phyloP scores from a whole-genome alignment of 2,888 invertebrate species.

The Thumatha senex region DNA sequence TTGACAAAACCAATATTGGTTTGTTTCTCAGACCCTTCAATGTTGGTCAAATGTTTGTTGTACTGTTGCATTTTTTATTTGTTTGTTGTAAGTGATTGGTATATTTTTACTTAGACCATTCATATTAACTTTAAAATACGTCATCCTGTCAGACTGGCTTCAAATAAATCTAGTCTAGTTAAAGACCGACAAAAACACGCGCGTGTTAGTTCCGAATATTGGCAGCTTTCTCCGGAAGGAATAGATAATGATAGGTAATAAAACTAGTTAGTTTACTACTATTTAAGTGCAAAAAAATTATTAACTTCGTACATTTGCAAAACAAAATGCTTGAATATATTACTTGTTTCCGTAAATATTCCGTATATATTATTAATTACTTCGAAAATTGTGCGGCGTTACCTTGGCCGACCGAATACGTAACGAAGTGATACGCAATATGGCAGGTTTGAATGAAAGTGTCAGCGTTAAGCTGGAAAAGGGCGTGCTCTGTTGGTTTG shows the following conservation, averaged over 20 bases:
- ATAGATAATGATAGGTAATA: slow-evolving; percentile 6
- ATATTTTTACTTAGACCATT: no score
- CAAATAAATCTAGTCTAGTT: not conserved
- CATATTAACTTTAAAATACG: no score
- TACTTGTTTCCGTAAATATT: slow-evolving; percentile 2
- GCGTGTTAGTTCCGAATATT: slow-evolving; percentile 3
- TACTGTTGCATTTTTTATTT: slow-evolving; percentile 26
- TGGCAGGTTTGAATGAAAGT: no score
- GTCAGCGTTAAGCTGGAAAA: no score
- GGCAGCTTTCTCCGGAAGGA: slow-evolving; percentile 15
- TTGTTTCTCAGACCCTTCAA: slow-evolving; percentile 32
- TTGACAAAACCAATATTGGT: slow-evolving; percentile 42
- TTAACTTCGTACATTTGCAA: not conserved
- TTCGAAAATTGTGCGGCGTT: no score
- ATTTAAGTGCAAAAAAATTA: slow-evolving; percentile 2
- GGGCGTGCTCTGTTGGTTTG: no score
- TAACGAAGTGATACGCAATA: no score
- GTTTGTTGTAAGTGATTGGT: not conserved
- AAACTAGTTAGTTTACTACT: slow-evolving; percentile 2
- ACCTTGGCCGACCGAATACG: no score
- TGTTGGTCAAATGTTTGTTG: slow-evolving; percentile 31
- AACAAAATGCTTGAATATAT: not conserved
- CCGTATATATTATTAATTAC: not conserved
- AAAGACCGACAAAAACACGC: slow-evolving; percentile 4
- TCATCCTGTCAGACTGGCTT: not conserved